Evolutionary conservation across 2,888 invertebrate species (phyloP).

Genomic region (Drosophila testacea): DNA sequence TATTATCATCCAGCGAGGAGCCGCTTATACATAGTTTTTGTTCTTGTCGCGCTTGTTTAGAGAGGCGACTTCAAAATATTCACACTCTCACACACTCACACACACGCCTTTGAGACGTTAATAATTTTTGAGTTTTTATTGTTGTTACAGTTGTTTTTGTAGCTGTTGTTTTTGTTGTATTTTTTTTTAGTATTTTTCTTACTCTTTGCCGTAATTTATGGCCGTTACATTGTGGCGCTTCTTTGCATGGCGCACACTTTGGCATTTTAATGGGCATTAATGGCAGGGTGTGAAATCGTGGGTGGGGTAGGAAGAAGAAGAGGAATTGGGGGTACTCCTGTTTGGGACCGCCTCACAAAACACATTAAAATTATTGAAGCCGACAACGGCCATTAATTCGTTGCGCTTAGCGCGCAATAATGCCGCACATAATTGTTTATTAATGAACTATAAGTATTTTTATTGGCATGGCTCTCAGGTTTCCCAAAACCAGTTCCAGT

Average conservation of each 20-base stretch:
- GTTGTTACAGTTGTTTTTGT: constrained; percentile 18
- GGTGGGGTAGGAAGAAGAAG: neutral
- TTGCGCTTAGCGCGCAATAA: constrained; percentile 75
- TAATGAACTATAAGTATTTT: constrained; percentile 89
- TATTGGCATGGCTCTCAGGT: constrained; percentile 83
- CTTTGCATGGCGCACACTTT: constrained; percentile 67
- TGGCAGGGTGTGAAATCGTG: constrained; percentile 45
- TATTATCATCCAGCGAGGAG: constrained; percentile 47
- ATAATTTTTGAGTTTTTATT: constrained; percentile 56
- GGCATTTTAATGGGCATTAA: constrained; percentile 79
- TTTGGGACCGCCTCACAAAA: constrained; percentile 17
- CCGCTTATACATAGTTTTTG: constrained; percentile 58
- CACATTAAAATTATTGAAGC: constrained; percentile 79
- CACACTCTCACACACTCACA: constrained; percentile 26
- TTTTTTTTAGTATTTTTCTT: constrained; percentile 44
- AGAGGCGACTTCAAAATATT: constrained; percentile 39
- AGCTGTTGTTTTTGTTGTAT: neutral
- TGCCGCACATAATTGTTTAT: constrained; percentile 87
- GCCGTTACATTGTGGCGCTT: constrained; percentile 72
- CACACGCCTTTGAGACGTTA: constrained; percentile 58
- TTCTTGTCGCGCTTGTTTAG: constrained; percentile 39
- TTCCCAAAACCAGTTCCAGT: constrained; percentile 6
- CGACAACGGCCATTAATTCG: constrained; percentile 78
- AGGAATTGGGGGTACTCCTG: neutral
- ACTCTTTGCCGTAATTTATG: constrained; percentile 69